phyloP scores from a whole-genome alignment of 2,797 vertebrate genomes.

The Oryzias sinensis region DNA sequence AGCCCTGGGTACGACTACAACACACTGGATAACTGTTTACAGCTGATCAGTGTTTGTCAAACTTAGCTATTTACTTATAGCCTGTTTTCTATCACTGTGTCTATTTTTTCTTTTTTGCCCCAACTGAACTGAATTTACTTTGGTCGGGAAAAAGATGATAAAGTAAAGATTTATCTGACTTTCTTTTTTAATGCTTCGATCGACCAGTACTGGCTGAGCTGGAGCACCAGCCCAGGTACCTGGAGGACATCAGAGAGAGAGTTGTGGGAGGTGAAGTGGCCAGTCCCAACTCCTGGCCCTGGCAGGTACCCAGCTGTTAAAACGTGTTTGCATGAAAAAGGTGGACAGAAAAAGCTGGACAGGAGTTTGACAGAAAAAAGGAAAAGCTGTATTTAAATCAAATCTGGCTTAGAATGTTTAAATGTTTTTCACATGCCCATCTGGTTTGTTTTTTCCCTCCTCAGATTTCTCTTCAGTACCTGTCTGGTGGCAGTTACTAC shows the following conservation, averaged over 20 bases:
- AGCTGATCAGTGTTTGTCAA: slow-evolving; percentile 26
- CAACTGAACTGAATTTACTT: too few species aligned
- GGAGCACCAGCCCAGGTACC: slow-evolving; percentile 63
- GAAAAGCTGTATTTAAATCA: accelerated
- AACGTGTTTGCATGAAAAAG: too few species aligned
- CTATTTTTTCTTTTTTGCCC: too few species aligned
- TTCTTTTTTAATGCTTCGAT: background rate
- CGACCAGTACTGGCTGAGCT: slow-evolving; percentile 58
- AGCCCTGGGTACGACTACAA: slow-evolving; percentile 61
- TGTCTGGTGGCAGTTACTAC: slow-evolving; percentile 64
- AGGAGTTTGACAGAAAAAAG: background rate
- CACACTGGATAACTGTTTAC: slow-evolving; percentile 4
- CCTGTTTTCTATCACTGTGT: background rate
- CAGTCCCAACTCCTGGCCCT: slow-evolving; percentile 74
- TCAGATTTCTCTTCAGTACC: slow-evolving; percentile 89
- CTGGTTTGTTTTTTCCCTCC: background rate
- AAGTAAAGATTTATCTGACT: background rate
- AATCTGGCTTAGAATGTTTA: background rate
- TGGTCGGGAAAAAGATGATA: too few species aligned
- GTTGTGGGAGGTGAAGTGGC: slow-evolving; percentile 74
- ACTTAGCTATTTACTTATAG: background rate
- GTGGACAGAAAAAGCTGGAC: too few species aligned
- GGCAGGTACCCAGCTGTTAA: slow-evolving; percentile 67
- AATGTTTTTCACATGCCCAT: background rate
- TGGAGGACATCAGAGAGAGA: slow-evolving; percentile 51